These are phyloP conservation scores for Caenorhabditis parvicauda DNA, from an alignment of 2,888 invertebrate genomes.

Conservation along the genomic window DNA sequence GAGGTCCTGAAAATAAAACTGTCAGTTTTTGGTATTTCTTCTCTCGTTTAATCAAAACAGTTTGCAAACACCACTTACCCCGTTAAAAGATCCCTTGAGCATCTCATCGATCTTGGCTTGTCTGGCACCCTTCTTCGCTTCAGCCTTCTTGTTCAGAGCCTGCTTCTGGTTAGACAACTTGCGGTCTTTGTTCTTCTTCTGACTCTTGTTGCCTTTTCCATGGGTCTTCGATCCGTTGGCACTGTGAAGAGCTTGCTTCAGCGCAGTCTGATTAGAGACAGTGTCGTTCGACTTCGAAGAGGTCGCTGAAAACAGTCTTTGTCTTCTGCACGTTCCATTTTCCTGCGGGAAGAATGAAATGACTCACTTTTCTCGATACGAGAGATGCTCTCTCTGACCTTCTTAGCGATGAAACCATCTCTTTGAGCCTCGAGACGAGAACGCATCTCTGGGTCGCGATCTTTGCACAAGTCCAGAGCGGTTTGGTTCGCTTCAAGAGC, in stretches of 20 bases:
- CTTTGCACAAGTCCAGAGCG: conserved; percentile 60
- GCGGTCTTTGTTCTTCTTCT: background rate
- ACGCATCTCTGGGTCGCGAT: conserved; percentile 43
- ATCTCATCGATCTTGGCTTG: background rate
- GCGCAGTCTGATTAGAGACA: conserved; percentile 18
- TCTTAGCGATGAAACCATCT: conserved; percentile 48
- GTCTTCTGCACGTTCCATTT: too few relatives aligned
- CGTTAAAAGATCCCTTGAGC: background rate
- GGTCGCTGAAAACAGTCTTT: too few relatives aligned
- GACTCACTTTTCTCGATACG: conserved; percentile 54
- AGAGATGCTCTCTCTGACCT: conserved; percentile 56
- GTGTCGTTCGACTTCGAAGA: conserved; percentile 6
- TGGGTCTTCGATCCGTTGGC: background rate
- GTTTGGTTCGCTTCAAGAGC: conserved; percentile 56
- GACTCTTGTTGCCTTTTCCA: conserved; percentile 1
- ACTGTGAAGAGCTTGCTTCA: conserved; percentile 19
- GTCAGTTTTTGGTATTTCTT: too few relatives aligned
- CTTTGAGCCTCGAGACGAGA: conserved; percentile 11
- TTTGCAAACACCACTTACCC: too few relatives aligned
- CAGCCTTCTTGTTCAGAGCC: background rate
- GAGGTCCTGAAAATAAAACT: too few relatives aligned
- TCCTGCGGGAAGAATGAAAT: too few relatives aligned
- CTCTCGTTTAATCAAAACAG: too few relatives aligned
- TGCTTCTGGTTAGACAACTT: background rate
- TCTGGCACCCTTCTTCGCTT: background rate